Evolutionary conservation across 2,888 invertebrate genomes (phyloP), one percentile per base, ranked within the genome.

Genomic region (Nomada lathburiana): DNA sequence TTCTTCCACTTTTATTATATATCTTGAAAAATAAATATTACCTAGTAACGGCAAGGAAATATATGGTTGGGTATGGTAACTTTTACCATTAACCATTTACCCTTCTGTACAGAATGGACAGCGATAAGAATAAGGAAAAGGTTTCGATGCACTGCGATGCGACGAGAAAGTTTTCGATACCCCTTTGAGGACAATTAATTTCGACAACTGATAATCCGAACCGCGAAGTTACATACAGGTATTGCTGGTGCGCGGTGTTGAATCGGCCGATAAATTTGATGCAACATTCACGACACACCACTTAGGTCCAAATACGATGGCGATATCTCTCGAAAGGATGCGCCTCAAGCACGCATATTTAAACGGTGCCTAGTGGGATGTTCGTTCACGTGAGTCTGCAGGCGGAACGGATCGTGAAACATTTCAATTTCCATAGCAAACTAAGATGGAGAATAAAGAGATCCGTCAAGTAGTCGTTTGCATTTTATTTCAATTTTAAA

Each of bases 221-320:
- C 29, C 5, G 53, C 63, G 69, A 67, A 67, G 47, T 44, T 59
- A 74, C 86, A 90, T 88, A 87, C 3, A 89, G 76, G 64, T 73
- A 89, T 88, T 78, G 76, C 65, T 67, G 64, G 68, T 20, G 64
- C 63, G 7, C 44, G 78, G 69, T 83, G 79, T 64, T 82, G 81
- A 83, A 88, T 90, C 86, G 73, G 81, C 74, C 83, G 89, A 92
- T 92, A 92, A 92, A 92, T 93, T 91, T 86, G 82, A 90, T 76
- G 88, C 63, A 60, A 57, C 57, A 23, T 87, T 90, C 91, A 92
- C 85, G 90, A 76, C 79, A 86, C 82, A 85, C 89, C 91, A 92
- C 91, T 92, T 91, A 91, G 77, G 80, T 72, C 84, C 80, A 82
- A 89, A 78, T 76, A 76, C 76, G 67, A 76, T 26, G 23, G 59